Base-by-base conservation (phyloP, 2,888 invertebrate genomes). In the Hirtodrosophila histrioides region DNA sequence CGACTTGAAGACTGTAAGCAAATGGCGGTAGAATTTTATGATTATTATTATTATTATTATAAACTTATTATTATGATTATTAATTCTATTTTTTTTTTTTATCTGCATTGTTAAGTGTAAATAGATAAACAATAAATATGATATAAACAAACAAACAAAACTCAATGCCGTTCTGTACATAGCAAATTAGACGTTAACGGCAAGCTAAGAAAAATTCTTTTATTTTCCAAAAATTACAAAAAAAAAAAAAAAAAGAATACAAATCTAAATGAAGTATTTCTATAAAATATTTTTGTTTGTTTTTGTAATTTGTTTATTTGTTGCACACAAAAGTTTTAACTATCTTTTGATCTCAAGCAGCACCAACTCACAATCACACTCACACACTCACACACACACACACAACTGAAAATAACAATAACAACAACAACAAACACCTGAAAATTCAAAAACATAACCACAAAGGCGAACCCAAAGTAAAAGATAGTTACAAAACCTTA, bases 311-410 rank as follows among this genome's bases (percentile, higher is more conserved):
- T 65, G 54, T 46, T 62, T 51, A 55, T 51, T 48, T 67, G 43
- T 67, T 65, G 48, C 62, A 69, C 55, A 65, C 55, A 58, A 73
- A 70, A 67, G 55, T 77, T 86, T 89, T 82, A 85, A 86, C 89
- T 88, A 88, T 86, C 88, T 88, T 88, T 88, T 89, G 88, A 88
- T 88, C 88, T 88, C 88, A 86, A 87, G 64, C 62, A 75, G 64
- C 71, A 77, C 65, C 46, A 63, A 72, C 62, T 35, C 65, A 65
- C 43, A 27, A 27, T 17, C 17, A 17, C 27, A 27, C 3, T 4
- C 27, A 27, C 27, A 27, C 27, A 27, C 3, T 3, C 27, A 27
- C 5, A n/a, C 5, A 61, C 54, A 75, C 27, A 71, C 43, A 69
- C 53, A 72, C 40, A 61, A 75, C 31, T 55, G 27, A 53, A 57